Evolutionary conservation across 2,888 invertebrate genomes (phyloP).

Genomic region (Spatulosminthurus flaviceps): DNA sequence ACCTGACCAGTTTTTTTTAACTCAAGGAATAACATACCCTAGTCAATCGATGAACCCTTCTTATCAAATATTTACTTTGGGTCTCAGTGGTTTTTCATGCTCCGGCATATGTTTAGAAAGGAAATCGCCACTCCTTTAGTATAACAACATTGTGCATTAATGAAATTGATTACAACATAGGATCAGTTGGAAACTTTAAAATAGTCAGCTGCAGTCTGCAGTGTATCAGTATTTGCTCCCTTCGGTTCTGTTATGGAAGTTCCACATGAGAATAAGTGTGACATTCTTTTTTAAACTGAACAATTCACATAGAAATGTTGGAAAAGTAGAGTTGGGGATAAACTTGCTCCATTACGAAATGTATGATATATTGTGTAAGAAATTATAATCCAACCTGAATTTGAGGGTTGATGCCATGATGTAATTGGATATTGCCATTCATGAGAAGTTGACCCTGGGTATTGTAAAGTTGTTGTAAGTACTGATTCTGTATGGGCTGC

Average conservation of each 20-base stretch:
- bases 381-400: slow-evolving; percentile 72
- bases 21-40: not conserved
- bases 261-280: too few species aligned
- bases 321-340: not conserved
- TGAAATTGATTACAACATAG: not conserved
- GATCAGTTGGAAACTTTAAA: too few species aligned
- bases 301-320: not conserved
- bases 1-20: slow-evolving; percentile 29
- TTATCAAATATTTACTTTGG: slow-evolving; percentile 40
- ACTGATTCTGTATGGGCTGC: slow-evolving; percentile 79
- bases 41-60: not conserved
- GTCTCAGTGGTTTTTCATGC: slow-evolving; percentile 8
- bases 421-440: slow-evolving; percentile 80
- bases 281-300: too few species aligned
- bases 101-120: not conserved
- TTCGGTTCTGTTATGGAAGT: too few species aligned
- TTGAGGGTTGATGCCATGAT: slow-evolving; percentile 75
- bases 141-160: not conserved
- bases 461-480: slow-evolving; percentile 81
- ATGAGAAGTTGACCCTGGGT: slow-evolving; percentile 79
- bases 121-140: not conserved
- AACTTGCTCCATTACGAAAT: slow-evolving; percentile 6
- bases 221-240: too few species aligned
- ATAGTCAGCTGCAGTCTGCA: too few species aligned
- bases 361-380: slow-evolving; percentile 6